These are phyloP conservation scores for Seladonia tumulorum DNA, from an alignment of 2,888 invertebrate species.

Conservation along the genomic window DNA sequence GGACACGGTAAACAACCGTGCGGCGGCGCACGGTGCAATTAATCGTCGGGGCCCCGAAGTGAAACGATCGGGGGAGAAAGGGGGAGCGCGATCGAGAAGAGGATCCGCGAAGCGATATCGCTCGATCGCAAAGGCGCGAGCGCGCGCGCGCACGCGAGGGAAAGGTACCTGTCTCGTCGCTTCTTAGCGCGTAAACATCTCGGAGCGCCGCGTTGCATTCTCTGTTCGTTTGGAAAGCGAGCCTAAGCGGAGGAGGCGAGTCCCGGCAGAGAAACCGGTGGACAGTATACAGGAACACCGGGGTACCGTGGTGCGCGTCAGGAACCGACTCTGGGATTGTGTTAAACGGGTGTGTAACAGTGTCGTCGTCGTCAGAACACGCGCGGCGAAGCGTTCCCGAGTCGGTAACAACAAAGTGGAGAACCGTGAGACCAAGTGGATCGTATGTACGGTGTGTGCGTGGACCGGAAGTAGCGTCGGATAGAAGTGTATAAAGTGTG, in stretches of 20 bases:
- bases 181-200: slow-evolving; percentile 42
- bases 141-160: slow-evolving; percentile 63
- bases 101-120: slow-evolving; percentile 49
- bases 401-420: slow-evolving; percentile 33
- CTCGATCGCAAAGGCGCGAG: too few relatives aligned
- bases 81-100: slow-evolving; percentile 44
- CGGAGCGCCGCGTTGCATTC: background rate
- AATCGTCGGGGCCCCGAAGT: slow-evolving; percentile 12
- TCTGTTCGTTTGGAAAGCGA: slow-evolving; percentile 46
- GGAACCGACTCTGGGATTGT: slow-evolving; percentile 3
- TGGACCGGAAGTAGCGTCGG: slow-evolving; percentile 55
- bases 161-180: slow-evolving; percentile 63
- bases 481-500: slow-evolving; percentile 60
- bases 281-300: background rate
- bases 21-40: slow-evolving; percentile 17
- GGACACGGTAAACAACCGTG: slow-evolving; percentile 10
- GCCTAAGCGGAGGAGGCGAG: slow-evolving; percentile 14
- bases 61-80: slow-evolving; percentile 41
- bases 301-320: slow-evolving; percentile 13
- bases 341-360: slow-evolving; percentile 30
- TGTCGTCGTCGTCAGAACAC: slow-evolving; percentile 42
- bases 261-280: background rate
- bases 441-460: slow-evolving; percentile 66
- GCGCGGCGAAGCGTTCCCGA: background rate
- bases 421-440: slow-evolving; percentile 61